Conservation (phyloP, 2,888 invertebrate genomes). For the Tribolium freemani region DNA sequence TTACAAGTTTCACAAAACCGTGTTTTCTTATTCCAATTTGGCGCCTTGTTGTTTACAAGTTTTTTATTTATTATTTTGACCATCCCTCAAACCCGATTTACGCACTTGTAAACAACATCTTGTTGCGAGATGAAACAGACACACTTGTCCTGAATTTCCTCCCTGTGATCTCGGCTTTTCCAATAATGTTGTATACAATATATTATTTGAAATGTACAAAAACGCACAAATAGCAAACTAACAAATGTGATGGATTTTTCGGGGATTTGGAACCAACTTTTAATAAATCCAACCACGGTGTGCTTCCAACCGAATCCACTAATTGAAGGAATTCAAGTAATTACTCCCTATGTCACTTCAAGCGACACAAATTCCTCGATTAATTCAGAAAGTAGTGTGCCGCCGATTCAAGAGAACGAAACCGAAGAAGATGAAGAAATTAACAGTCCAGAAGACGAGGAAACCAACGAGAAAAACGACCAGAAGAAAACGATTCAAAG, state of each 20-base stretch:
- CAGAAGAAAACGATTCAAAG: conserved; percentile 34
- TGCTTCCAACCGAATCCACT: conserved; percentile 32
- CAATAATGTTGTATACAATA: conserved; percentile 24
- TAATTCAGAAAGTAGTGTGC: conserved; percentile 29
- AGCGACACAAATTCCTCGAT: conserved; percentile 40
- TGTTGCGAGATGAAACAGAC: conserved; percentile 19
- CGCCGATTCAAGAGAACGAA: conserved; percentile 37
- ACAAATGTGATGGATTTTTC: conserved; percentile 38
- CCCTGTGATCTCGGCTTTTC: conserved; percentile 34
- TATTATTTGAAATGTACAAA: conserved; percentile 30
- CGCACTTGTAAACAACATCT: conserved; percentile 26
- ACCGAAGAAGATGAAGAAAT: conserved; percentile 41
- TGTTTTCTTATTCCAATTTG: conserved; percentile 9
- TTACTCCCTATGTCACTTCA: conserved; percentile 35
- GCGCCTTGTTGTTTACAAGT: background rate
- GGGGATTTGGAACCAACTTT: conserved; percentile 36
- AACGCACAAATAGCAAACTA: conserved; percentile 3
- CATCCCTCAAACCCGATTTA: conserved; percentile 19
- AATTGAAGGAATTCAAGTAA: conserved; percentile 35
- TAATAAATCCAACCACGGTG: conserved; percentile 36
- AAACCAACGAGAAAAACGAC: conserved; percentile 27
- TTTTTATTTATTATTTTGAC: conserved; percentile 25
- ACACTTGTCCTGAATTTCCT: conserved; percentile 1
- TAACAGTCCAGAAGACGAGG: conserved; percentile 35
- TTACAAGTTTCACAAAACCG: conserved; percentile 49